Percentiles rank a stretch among this genome's conserved stretches.
phyloP scores from a whole-genome alignment of 2,888 invertebrate species.

The Spicauda simplicius region DNA sequence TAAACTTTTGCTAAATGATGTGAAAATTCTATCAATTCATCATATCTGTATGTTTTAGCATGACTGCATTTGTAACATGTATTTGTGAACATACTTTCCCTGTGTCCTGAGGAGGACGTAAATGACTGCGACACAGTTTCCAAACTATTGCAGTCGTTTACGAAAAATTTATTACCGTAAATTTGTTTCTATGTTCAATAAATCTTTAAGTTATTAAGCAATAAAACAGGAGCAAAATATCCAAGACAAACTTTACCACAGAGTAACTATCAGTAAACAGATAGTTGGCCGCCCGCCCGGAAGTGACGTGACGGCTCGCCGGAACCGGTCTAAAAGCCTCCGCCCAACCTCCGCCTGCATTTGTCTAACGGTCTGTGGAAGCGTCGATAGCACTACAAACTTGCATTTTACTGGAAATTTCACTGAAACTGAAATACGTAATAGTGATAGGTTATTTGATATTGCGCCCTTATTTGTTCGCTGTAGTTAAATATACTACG shows the following conservation, averaged over 20 bases:
- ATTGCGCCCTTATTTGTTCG: not conserved
- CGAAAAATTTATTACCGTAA: too few species aligned
- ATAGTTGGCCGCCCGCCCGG: slow-evolving; percentile 50
- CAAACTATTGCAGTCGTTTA: too few species aligned
- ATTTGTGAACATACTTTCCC: too few species aligned
- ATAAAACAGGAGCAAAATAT: not conserved
- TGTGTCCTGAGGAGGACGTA: too few species aligned
- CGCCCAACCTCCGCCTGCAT: slow-evolving; percentile 53
- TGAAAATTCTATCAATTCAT: too few species aligned
- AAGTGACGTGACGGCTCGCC: slow-evolving; percentile 60
- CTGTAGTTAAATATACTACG: too few species aligned
- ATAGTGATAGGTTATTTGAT: not conserved
- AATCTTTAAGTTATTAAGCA: not conserved
- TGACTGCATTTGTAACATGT: too few species aligned
- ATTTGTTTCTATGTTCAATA: too few species aligned
- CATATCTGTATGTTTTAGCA: too few species aligned
- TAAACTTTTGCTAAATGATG: too few species aligned
- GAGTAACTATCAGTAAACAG: slow-evolving; percentile 42
- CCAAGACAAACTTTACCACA: not conserved
- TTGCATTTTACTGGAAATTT: slow-evolving; percentile 31
- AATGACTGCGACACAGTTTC: too few species aligned
- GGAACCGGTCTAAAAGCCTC: slow-evolving; percentile 69
- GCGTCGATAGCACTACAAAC: slow-evolving; percentile 49
- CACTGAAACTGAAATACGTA: slow-evolving; percentile 13
- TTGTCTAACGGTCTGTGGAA: slow-evolving; percentile 58